Conservation (phyloP, 2,888 invertebrate genomes). For the Lepidocyrtinus sp. region DNA sequence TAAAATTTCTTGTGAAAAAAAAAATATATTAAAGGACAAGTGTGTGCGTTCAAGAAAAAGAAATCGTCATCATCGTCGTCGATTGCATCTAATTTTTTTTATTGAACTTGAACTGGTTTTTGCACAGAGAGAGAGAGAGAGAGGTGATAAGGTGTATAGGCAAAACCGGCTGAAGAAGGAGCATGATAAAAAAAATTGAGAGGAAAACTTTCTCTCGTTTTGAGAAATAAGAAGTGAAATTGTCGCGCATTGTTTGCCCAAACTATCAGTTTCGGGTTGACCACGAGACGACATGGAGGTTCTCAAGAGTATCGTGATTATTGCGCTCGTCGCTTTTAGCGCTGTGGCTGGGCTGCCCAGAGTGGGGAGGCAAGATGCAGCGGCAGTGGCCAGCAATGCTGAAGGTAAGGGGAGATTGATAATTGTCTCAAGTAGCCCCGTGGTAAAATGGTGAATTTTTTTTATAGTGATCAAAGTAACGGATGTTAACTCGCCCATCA, state of each 20-base stretch:
- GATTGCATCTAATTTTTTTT: no score
- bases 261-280: not conserved
- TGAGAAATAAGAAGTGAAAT: not conserved
- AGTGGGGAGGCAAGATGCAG: not conserved
- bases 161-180: not conserved
- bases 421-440: no score
- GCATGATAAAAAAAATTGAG: not conserved
- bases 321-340: not conserved
- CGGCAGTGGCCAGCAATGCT: not conserved
- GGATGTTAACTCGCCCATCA: slow-evolving; percentile 5
- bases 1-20: no score
- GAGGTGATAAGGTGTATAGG: no score
- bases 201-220: slow-evolving; percentile 8
- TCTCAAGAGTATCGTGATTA: not conserved
- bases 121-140: no score
- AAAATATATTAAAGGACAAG: no score
- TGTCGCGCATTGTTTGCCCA: not conserved
- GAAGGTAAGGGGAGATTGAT: slow-evolving; percentile 18
- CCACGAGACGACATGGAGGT: not conserved
- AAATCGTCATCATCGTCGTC: no score
- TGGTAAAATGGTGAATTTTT: no score
- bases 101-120: slow-evolving; percentile 11
- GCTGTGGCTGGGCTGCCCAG: not conserved
- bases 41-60: no score
- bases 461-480: slow-evolving; percentile 15